Conservation (phyloP, 2,888 invertebrate species). For the Thumatha senex region DNA sequence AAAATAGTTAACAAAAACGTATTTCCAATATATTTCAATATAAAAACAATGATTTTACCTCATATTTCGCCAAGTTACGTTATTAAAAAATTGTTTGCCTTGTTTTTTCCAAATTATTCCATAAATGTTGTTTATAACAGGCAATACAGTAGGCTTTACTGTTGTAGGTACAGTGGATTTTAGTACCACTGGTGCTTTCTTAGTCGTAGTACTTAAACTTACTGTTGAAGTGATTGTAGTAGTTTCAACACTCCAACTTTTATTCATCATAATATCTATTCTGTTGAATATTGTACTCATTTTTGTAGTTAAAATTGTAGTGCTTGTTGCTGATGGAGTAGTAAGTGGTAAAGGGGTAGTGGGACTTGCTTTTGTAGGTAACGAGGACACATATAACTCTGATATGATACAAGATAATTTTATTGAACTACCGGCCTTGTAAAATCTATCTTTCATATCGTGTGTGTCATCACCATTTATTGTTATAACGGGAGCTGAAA, state of each 20-base stretch:
- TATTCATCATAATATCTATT: conserved; percentile 78
- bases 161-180: conserved; percentile 57
- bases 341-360: conserved; percentile 53
- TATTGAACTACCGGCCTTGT: conserved; percentile 89
- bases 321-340: conserved; percentile 61
- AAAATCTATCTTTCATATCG: conserved; percentile 87
- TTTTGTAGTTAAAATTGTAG: conserved; percentile 70
- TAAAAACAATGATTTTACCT: conserved; percentile 52
- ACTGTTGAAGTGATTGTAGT: conserved; percentile 73
- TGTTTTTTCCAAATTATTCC: conserved; percentile 78
- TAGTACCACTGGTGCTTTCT: conserved; percentile 51
- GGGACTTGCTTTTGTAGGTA: conserved; percentile 55
- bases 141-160: conserved; percentile 50
- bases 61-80: conserved; percentile 72
- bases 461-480: conserved; percentile 88
- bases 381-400: conserved; percentile 62
- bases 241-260: conserved; percentile 80
- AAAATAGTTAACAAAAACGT: too few species aligned
- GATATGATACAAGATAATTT: conserved; percentile 86
- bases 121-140: conserved; percentile 70
- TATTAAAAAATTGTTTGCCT: conserved; percentile 69
- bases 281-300: conserved; percentile 75
- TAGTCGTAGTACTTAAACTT: conserved; percentile 71
- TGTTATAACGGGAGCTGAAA: conserved; percentile 87
- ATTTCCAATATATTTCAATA: too few species aligned